Percentiles rank a stretch among this genome's conserved stretches.
Conservation (phyloP, 1,140 invertebrate species). For the Microplitis demolitor region DNA sequence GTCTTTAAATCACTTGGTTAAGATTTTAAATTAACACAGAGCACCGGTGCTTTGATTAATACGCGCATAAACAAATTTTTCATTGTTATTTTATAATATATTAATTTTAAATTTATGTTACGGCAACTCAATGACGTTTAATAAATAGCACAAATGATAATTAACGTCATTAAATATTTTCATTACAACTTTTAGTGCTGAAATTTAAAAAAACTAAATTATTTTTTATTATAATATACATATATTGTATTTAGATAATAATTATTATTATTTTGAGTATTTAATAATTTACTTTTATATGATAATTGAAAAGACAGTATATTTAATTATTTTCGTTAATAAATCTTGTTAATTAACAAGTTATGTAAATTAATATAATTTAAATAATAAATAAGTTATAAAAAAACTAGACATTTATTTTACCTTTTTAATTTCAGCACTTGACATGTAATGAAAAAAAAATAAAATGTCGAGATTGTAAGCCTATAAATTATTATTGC, state of each 20-base stretch:
- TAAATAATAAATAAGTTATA: conserved; percentile 36
- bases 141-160: neutral
- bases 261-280: too few species aligned
- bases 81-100: neutral
- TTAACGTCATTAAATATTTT: neutral
- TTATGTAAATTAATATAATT: conserved; percentile 30
- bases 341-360: conserved; percentile 11
- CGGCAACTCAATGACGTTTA: neutral
- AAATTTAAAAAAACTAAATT: neutral
- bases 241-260: too few species aligned
- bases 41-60: conserved; percentile 1
- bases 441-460: conserved; percentile 21
- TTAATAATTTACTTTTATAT: too few species aligned
- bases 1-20: neutral
- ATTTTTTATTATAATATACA: neutral
- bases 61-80: neutral
- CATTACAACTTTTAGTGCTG: neutral
- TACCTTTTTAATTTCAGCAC: conserved; percentile 38
- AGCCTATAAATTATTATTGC: neutral
- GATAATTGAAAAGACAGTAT: too few species aligned
- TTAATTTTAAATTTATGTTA: conserved; percentile 12
- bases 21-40: neutral
- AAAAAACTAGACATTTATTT: conserved; percentile 27
- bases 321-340: neutral
- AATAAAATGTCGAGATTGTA: neutral